Evolutionary conservation across 2,113 vertebrate genomes (phyloP), one percentile per base, ranked within the genome.

Genomic region (Lanius ludovicianus): DNA sequence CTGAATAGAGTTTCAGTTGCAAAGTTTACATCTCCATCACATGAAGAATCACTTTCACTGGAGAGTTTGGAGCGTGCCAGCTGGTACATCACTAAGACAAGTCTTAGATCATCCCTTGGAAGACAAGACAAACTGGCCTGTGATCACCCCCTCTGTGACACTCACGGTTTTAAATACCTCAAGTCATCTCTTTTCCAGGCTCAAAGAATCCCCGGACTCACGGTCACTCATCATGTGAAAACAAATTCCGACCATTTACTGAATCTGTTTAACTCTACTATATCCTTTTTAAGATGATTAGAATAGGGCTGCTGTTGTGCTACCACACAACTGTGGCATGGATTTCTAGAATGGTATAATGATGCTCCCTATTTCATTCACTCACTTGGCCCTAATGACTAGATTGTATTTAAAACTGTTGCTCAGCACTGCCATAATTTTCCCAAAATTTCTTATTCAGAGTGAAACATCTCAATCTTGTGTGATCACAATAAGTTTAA

Each of bases 191-290:
- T 57, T 70, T 74, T 41, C 64, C 50, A 88, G 41, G 18, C 33
- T 60, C 16, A 2, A 64, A 68, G 35, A 47, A 13, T 14, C 10
- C 6, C 24, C 19, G 27, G 30, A 39, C 59, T 91, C 22, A 63
- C 0, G 6, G 30, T 71, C 47, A 33, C 3, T 42, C n/a, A 50
- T 62, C 24, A 7, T 3, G 10, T 44, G 33, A 57, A 91, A 84
- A 41, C 15, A 50, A 41, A 53, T 67, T 17, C 39, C 0, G 0
- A 20, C 3, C 10, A 27, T 91, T 76, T 76, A 24, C 53, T 39
- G 41, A 64, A 47, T 80, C 33, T 80, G 75, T 86, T 52, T 46
- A 25, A 28, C 27, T 87, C 16, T 56, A 3, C 50, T 60, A 11
- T 9, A 55, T 17, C 7, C 5, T 55, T 79, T 83, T 76, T 0